Evolutionary conservation across 2,797 vertebrate species (phyloP).

Genomic region (Sebastes hubbsi): DNA sequence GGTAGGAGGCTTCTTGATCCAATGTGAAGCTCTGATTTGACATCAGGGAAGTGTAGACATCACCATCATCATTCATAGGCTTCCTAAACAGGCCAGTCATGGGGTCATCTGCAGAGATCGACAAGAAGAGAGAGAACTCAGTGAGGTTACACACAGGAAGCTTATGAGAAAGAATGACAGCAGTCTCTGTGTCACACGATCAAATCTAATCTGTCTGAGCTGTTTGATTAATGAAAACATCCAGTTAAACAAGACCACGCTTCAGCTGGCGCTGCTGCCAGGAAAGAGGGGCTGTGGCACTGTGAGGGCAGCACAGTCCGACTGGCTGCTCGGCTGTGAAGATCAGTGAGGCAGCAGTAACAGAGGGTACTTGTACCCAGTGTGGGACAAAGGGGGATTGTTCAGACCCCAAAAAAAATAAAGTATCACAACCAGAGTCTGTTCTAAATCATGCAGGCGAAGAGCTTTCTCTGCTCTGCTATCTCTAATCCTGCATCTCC

Average conservation of each 20-base stretch:
- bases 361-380: slow-evolving; percentile 73
- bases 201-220: slow-evolving; percentile 36
- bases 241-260: slow-evolving; percentile 43
- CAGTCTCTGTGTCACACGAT: slow-evolving; percentile 19
- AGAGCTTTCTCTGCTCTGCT: slow-evolving; percentile 30
- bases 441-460: slow-evolving; percentile 51
- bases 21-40: slow-evolving; percentile 85
- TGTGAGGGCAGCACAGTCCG: slow-evolving; percentile 45
- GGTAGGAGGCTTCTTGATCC: slow-evolving; percentile 85
- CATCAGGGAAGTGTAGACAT: slow-evolving; percentile 94
- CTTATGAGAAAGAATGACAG: neutral
- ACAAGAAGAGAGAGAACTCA: slow-evolving; percentile 7
- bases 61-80: slow-evolving; percentile 82
- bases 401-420: slow-evolving; percentile 57
- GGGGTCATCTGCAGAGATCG: slow-evolving; percentile 77
- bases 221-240: slow-evolving; percentile 50
- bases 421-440: slow-evolving; percentile 51
- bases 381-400: slow-evolving; percentile 74
- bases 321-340: slow-evolving; percentile 48
- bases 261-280: slow-evolving; percentile 42
- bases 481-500: slow-evolving; percentile 22
- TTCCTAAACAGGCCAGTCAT: slow-evolving; percentile 80
- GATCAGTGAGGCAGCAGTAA: slow-evolving; percentile 70
- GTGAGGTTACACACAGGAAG: neutral
- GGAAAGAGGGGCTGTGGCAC: slow-evolving; percentile 27